A percentile compares a stretch with the other conserved stretches of the same genome.
Evolutionary conservation across 2,888 invertebrate genomes (phyloP).

Genomic region (Exocentrus adspersus): DNA sequence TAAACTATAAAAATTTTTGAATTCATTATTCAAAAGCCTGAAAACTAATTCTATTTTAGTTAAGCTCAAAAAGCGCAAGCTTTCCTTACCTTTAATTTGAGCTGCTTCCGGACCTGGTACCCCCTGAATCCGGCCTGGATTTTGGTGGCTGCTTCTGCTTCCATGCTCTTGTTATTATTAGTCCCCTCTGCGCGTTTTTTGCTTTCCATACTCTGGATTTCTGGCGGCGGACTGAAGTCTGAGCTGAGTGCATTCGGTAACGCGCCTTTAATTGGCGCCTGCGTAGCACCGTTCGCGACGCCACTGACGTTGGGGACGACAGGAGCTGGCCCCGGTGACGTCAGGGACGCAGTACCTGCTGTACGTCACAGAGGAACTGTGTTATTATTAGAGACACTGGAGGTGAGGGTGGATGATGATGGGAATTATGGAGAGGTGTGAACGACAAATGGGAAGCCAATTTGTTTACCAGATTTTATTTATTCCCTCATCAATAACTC

Average conservation of each 20-base stretch:
- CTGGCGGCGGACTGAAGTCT: conserved; percentile 33
- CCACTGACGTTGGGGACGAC: conserved; percentile 24
- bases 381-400: conserved; percentile 15
- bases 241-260: conserved; percentile 43
- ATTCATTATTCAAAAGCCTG: too few species aligned
- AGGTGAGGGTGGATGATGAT: conserved; percentile 1
- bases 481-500: too few species aligned
- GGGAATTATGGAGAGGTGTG: conserved; percentile 9
- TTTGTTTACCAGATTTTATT: too few species aligned
- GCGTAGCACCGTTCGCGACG: conserved; percentile 46
- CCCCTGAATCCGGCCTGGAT: conserved; percentile 78
- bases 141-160: conserved; percentile 69
- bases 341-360: conserved; percentile 62
- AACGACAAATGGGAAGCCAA: too few species aligned
- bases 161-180: conserved; percentile 48
- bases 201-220: conserved; percentile 44
- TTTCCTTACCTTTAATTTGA: conserved; percentile 58
- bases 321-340: conserved; percentile 47
- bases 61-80: too few species aligned
- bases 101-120: conserved; percentile 67
- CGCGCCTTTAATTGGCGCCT: conserved; percentile 55
- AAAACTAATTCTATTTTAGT: too few species aligned
- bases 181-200: conserved; percentile 45
- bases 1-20: too few species aligned
- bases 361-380: conserved; percentile 30